Evolutionary conservation across 2,888 invertebrate genomes (phyloP).

Genomic region (Hydraecia micacea): DNA sequence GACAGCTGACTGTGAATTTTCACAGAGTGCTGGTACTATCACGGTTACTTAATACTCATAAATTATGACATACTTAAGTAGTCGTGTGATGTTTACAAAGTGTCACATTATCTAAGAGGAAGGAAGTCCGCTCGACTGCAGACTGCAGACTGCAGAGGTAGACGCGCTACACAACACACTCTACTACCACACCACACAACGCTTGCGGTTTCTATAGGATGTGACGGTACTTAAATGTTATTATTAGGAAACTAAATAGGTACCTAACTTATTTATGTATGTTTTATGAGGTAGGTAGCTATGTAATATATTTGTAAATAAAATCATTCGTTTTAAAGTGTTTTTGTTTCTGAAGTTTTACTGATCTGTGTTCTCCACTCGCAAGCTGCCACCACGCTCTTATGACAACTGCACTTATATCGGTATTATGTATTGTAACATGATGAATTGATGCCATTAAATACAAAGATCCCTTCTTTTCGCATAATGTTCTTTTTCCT

Average conservation of each 20-base stretch:
- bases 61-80: not conserved
- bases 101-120: constrained; percentile 19
- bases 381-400: not conserved
- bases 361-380: not conserved
- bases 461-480: too few species aligned
- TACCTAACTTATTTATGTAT: not conserved
- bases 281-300: not conserved
- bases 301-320: not conserved
- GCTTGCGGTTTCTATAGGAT: not conserved
- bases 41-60: not conserved
- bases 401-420: not conserved
- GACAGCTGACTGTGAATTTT: not conserved
- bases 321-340: not conserved
- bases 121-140: constrained; percentile 17
- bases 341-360: not conserved
- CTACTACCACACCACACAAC: not conserved
- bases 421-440: not conserved
- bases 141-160: not conserved
- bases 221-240: not conserved
- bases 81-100: constrained; percentile 13
- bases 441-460: not conserved
- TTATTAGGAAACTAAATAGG: not conserved
- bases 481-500: too few species aligned
- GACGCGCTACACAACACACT: not conserved
- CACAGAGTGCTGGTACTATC: not conserved